phyloP scores from a whole-genome alignment of 2,113 vertebrate species.

The Bubalus kerabau region DNA sequence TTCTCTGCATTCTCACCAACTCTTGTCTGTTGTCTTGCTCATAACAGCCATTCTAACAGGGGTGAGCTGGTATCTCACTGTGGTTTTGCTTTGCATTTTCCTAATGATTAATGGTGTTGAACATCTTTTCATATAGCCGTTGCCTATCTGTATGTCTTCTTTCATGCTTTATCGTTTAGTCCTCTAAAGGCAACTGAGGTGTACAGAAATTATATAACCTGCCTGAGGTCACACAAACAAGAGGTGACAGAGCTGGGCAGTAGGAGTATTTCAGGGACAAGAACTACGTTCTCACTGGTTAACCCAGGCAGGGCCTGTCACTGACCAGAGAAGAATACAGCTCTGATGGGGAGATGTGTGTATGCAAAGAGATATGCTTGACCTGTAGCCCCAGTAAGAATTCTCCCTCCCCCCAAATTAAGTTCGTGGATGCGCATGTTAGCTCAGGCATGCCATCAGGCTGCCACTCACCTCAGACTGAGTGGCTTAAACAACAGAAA shows the following conservation, averaged over 20 bases:
- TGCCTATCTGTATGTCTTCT: not conserved
- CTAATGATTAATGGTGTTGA: not conserved
- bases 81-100: not conserved
- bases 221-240: not conserved
- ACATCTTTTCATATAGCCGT: not conserved
- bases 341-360: not conserved
- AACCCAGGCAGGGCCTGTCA: not conserved
- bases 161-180: not conserved
- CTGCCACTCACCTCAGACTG: not conserved
- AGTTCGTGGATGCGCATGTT: not conserved
- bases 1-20: not conserved
- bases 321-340: not conserved
- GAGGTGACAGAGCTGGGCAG: not conserved
- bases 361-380: not conserved
- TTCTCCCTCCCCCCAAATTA: too few species aligned
- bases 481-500: not conserved
- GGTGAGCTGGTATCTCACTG: not conserved
- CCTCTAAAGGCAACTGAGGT: not conserved
- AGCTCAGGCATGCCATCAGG: not conserved
- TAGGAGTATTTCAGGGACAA: not conserved
- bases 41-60: not conserved
- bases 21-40: not conserved
- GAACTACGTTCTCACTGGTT: not conserved
- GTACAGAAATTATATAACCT: not conserved
- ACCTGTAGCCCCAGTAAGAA: not conserved